Conservation (phyloP, 2,113 vertebrate species). For the Talpa occidentalis region DNA sequence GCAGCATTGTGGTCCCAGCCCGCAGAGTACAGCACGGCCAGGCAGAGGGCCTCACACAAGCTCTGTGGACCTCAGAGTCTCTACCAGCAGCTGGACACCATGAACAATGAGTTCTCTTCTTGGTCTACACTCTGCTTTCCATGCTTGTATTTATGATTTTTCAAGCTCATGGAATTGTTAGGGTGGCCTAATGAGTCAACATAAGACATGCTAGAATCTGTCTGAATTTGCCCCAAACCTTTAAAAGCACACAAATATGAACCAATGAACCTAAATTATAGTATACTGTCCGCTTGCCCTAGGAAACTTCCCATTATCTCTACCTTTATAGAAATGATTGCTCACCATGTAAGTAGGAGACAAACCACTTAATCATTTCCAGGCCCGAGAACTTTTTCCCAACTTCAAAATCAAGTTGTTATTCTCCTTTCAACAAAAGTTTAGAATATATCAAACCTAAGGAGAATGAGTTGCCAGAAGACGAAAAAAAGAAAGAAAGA, state of each 20-base stretch:
- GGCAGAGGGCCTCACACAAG: background rate
- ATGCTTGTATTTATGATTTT: background rate
- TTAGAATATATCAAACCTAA: constrained; percentile 4
- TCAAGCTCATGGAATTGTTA: constrained; percentile 8
- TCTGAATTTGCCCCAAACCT: constrained; percentile 58
- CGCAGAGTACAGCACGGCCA: background rate
- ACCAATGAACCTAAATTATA: constrained; percentile 57
- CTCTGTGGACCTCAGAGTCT: background rate
- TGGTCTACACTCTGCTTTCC: constrained; percentile 10
- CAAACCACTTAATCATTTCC: constrained; percentile 64
- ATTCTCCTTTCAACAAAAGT: constrained; percentile 53
- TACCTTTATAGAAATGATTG: constrained; percentile 49
- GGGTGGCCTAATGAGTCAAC: constrained; percentile 18
- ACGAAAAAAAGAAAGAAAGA: background rate
- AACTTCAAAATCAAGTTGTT: constrained; percentile 62
- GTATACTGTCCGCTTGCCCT: background rate
- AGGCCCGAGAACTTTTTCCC: constrained; percentile 35
- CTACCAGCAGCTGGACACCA: background rate
- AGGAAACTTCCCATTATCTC: constrained; percentile 40
- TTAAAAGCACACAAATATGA: constrained; percentile 71
- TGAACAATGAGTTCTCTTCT: background rate
- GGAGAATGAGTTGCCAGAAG: background rate
- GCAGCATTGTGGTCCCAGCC: background rate
- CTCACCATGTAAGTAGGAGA: constrained; percentile 38
- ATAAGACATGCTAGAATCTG: constrained; percentile 41